These are phyloP conservation scores for Gallinago media DNA, from an alignment of 2,113 vertebrate genomes.

Conservation along the genomic window DNA sequence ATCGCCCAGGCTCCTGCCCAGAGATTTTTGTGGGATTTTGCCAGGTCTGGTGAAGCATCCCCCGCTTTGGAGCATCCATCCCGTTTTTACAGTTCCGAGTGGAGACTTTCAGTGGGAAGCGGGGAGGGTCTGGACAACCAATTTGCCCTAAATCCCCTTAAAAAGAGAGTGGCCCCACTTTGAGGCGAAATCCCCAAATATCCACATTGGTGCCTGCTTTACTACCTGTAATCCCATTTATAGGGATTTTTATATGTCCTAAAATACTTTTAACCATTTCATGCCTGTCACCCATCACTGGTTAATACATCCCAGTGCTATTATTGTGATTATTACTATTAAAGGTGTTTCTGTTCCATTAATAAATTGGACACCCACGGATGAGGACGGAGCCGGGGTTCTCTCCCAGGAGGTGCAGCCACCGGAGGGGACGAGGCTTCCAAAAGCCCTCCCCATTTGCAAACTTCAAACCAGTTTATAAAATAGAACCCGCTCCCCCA, in stretches of 20 bases:
- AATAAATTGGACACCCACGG: not conserved
- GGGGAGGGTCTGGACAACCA: not conserved
- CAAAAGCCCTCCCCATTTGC: rapidly evolving
- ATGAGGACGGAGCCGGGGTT: not conserved
- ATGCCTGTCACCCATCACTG: not conserved
- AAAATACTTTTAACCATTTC: slow-evolving; percentile 6
- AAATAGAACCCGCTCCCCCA: not conserved
- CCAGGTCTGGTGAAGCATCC: not conserved
- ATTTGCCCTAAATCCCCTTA: not conserved
- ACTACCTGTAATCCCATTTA: not conserved
- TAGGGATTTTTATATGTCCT: not conserved
- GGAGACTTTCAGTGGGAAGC: rapidly evolving
- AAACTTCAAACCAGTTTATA: not conserved
- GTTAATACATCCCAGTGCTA: not conserved
- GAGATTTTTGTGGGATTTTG: rapidly evolving
- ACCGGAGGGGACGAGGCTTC: rapidly evolving
- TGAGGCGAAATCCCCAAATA: not conserved
- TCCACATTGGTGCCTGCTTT: not conserved
- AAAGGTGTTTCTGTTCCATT: not conserved
- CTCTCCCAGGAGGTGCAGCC: not conserved
- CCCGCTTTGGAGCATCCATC: not conserved
- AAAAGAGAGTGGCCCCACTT: not conserved
- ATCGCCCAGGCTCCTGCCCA: not conserved
- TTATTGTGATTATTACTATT: not conserved
- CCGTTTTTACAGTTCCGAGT: not conserved